phyloP scores from a whole-genome alignment of 2,888 invertebrate species.

The Pteria penguin region DNA sequence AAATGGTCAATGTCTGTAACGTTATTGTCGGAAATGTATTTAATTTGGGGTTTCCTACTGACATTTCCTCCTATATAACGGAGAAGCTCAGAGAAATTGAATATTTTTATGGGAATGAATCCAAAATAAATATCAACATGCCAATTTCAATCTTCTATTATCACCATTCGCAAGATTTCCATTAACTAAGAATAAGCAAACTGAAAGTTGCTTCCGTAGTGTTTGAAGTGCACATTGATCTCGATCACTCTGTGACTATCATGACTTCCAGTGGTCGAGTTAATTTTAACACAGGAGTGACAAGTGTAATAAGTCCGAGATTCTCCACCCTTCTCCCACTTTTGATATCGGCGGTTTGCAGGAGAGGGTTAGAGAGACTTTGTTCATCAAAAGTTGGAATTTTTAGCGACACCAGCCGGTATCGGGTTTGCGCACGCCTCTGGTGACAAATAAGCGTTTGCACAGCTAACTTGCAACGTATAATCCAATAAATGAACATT shows the following conservation, averaged over 20 bases:
- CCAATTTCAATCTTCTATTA: not conserved
- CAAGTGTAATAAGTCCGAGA: too few species aligned
- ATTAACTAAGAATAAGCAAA: not conserved
- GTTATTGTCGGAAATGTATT: not conserved
- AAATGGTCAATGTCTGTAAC: not conserved
- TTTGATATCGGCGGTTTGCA: too few species aligned
- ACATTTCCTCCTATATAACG: not conserved
- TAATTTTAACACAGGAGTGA: too few species aligned
- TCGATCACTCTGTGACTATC: not conserved
- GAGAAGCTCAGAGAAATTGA: not conserved
- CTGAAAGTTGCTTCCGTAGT: not conserved
- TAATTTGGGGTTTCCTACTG: not conserved
- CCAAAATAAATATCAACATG: not conserved
- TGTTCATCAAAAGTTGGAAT: too few species aligned
- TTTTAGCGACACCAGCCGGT: too few species aligned
- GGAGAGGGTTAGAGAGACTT: too few species aligned
- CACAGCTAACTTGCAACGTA: too few species aligned
- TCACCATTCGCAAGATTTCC: not conserved
- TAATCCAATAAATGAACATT: too few species aligned
- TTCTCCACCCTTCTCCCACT: too few species aligned
- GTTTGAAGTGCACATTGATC: not conserved
- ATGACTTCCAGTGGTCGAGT: too few species aligned
- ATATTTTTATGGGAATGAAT: conserved; percentile 3
- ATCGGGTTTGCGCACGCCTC: too few species aligned
- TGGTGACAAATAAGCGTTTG: too few species aligned